Evolutionary conservation across 2,888 invertebrate genomes (phyloP).

Genomic region (Hydraecia micacea): DNA sequence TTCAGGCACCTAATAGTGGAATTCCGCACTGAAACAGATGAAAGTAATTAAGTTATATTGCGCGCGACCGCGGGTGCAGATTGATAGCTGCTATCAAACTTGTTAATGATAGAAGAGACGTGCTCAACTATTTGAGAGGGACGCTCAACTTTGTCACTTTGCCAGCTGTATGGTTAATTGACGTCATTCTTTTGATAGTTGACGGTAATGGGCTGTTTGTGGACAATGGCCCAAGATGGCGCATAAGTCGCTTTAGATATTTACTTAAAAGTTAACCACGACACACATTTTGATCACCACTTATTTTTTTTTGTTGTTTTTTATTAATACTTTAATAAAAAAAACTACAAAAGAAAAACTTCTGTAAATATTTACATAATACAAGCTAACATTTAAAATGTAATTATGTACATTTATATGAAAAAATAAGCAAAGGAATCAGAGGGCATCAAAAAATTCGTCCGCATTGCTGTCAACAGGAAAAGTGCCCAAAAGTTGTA

Average conservation of each 20-base stretch:
- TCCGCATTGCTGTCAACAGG: too few relatives aligned
- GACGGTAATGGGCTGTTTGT: conserved; percentile 23
- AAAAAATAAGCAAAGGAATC: too few relatives aligned
- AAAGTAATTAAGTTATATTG: conserved; percentile 65
- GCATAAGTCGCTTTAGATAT: neutral
- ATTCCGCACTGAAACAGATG: conserved; percentile 56
- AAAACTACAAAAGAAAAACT: too few relatives aligned
- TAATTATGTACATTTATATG: too few relatives aligned
- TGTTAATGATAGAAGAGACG: conserved; percentile 67
- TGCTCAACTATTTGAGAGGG: conserved; percentile 65
- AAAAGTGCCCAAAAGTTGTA: too few relatives aligned
- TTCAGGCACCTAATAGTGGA: conserved; percentile 12
- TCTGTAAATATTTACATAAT: too few relatives aligned
- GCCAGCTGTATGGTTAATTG: conserved; percentile 41
- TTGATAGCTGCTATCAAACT: conserved; percentile 68
- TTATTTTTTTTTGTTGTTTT: too few relatives aligned
- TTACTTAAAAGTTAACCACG: neutral
- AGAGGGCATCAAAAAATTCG: too few relatives aligned
- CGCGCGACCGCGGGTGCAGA: conserved; percentile 56
- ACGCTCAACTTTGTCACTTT: conserved; percentile 63
- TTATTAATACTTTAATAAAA: too few relatives aligned
- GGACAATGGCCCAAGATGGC: conserved; percentile 3
- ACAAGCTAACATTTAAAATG: too few relatives aligned
- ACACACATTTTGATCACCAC: neutral
- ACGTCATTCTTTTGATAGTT: conserved; percentile 61